Evolutionary conservation across 2,797 vertebrate genomes (phyloP).

Genomic region (Coracias cyanogaster): DNA sequence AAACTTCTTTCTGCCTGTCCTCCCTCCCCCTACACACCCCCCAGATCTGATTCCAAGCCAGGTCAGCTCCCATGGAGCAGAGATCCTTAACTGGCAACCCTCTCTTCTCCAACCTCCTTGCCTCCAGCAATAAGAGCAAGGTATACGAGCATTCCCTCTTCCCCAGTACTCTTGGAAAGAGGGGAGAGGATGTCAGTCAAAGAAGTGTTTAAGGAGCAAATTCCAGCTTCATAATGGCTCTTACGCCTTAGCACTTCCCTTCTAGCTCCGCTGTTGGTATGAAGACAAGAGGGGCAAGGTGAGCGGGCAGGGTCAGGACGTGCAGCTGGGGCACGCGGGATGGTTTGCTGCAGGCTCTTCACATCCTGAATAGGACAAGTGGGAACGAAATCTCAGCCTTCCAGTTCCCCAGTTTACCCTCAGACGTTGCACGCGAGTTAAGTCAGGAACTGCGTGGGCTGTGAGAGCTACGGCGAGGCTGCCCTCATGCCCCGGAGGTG

Average conservation of each 20-base stretch:
- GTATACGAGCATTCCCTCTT: rapidly evolving
- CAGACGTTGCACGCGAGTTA: rapidly evolving
- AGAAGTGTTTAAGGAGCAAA: not conserved
- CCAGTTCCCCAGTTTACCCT: not conserved
- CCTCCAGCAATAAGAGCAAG: not conserved
- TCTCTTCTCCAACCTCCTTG: not conserved
- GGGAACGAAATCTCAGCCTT: not conserved
- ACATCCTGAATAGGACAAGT: rapidly evolving
- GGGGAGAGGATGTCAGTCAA: not conserved
- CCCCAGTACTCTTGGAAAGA: not conserved
- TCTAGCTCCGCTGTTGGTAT: not conserved
- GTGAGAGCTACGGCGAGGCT: rapidly evolving
- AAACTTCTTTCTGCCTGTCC: constrained; percentile 1
- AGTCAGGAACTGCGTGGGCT: rapidly evolving
- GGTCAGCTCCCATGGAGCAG: not conserved
- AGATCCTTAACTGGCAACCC: not conserved
- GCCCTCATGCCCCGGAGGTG: rapidly evolving
- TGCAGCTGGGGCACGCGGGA: rapidly evolving
- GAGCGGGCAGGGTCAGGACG: not conserved
- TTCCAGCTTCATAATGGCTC: not conserved
- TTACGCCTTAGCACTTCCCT: not conserved
- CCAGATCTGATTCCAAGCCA: not conserved
- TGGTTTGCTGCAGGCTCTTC: not conserved
- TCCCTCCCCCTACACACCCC: not conserved
- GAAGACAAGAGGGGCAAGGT: not conserved